Evolutionary conservation across 2,113 vertebrate species (phyloP).

Genomic region (Dendrocopos noguchii): DNA sequence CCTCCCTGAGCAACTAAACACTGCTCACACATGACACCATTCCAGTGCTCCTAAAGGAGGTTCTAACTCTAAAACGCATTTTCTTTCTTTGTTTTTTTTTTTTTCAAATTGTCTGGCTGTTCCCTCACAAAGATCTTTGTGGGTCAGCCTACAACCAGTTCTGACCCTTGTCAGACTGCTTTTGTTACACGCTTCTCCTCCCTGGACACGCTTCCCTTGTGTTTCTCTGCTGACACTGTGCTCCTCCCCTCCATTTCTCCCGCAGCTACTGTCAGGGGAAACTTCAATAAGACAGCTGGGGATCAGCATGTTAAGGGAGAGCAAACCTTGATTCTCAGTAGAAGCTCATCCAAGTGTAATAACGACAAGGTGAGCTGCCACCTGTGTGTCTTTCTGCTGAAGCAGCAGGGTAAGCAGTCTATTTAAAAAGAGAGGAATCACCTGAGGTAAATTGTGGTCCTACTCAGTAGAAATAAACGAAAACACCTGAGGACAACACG

Average conservation of each 20-base stretch:
- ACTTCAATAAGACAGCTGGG: background rate
- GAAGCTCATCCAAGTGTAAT: background rate
- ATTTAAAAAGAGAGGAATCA: background rate
- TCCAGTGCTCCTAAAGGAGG: background rate
- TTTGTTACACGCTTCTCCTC: background rate
- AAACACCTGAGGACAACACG: background rate
- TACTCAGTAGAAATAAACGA: background rate
- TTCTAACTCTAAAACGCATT: background rate
- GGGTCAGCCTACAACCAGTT: background rate
- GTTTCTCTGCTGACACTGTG: background rate
- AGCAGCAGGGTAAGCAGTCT: background rate
- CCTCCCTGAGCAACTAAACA: constrained; percentile 34
- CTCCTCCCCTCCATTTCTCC: background rate
- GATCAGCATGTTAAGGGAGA: background rate
- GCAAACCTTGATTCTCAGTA: background rate
- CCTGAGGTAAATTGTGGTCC: background rate
- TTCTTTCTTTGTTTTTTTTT: background rate
- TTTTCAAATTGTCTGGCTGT: background rate
- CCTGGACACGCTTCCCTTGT: background rate
- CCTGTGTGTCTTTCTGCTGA: background rate
- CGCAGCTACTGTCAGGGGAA: background rate
- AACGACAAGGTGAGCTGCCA: background rate
- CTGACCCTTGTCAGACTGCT: background rate
- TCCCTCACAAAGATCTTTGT: background rate
- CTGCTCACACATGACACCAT: background rate